Evolutionary conservation across 2,113 vertebrate species (phyloP).

Genomic region (Drymodes brunneopygia): DNA sequence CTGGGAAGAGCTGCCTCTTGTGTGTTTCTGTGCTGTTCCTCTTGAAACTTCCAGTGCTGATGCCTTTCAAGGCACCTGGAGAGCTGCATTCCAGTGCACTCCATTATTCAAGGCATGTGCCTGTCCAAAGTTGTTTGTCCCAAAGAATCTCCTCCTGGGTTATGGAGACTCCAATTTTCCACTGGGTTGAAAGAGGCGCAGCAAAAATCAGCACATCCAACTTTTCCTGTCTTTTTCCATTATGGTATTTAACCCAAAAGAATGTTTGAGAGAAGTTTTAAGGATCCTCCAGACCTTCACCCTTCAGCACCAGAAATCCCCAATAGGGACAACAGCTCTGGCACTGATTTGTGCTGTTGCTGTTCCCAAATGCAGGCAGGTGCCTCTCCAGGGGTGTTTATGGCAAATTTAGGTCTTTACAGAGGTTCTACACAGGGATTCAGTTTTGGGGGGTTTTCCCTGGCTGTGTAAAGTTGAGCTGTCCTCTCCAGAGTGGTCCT

Average conservation of each 20-base stretch:
- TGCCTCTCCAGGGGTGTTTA: neutral
- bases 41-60: neutral
- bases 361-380: neutral
- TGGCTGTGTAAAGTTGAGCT: accelerated
- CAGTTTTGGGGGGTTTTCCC: accelerated
- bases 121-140: neutral
- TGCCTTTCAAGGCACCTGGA: neutral
- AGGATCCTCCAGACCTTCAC: neutral
- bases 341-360: neutral
- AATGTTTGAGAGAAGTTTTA: neutral
- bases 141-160: neutral
- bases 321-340: too few relatives aligned
- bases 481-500: neutral
- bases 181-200: neutral
- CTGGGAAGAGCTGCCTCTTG: neutral
- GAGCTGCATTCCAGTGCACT: neutral
- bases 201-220: neutral
- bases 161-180: accelerated
- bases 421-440: neutral
- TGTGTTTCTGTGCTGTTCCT: neutral
- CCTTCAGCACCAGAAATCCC: neutral
- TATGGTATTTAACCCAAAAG: neutral
- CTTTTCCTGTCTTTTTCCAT: neutral
- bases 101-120: neutral
- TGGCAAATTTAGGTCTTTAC: neutral